Base-by-base conservation (phyloP, 2,797 vertebrate genomes). In the Bovichtus diacanthus region DNA sequence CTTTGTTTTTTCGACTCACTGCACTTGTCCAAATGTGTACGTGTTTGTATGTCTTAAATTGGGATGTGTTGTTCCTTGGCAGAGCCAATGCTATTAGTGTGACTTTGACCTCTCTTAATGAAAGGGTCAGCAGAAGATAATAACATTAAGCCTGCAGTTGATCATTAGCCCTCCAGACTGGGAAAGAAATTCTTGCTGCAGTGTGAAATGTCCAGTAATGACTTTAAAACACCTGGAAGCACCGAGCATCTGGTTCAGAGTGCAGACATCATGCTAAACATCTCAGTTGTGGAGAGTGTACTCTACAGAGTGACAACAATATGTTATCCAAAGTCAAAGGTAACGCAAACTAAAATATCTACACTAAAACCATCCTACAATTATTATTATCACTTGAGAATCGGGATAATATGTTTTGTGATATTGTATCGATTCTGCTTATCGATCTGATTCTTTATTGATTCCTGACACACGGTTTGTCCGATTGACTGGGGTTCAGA, bases 91-190 rank as follows among this genome's bases (percentile, higher is more conserved):
- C 58, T 70, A 54, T 83, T 70, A 80, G 25, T 67, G 31, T 7
- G 25, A 58, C 38, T 81, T 54, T 80, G 63, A 85, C 69, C 82
- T 82, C 56, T 49, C 31, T 60, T 80, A 77, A 83, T 80, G 47
- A 85, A 78, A 82, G 74, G 67, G 43, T 83, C 79, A 76, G 63
- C 43, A 65, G 62, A 29, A 49, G 31, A 77, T 81, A 83, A 89
- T 74, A 72, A 78, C 74, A 81, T 87, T 90, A 76, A 68, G 18
- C 53, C 60, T 70, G 36, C 39, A 76, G 59, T 13, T 59, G 41
- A 73, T 72, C 60, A 61, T 73, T 82, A 51, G 76, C 75, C 43
- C 60, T 56, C 41, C 66, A 80, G 59, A 71, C 21, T 9, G n/a
- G 36, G 8, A 75, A 50, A 67, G 12, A 54, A 21, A n/a, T 9